A percentile compares a stretch with the other conserved stretches of the same genome.
These are phyloP conservation scores for Ceratotherium simum DNA, from an alignment of 2,113 vertebrate species.

Conservation along the genomic window DNA sequence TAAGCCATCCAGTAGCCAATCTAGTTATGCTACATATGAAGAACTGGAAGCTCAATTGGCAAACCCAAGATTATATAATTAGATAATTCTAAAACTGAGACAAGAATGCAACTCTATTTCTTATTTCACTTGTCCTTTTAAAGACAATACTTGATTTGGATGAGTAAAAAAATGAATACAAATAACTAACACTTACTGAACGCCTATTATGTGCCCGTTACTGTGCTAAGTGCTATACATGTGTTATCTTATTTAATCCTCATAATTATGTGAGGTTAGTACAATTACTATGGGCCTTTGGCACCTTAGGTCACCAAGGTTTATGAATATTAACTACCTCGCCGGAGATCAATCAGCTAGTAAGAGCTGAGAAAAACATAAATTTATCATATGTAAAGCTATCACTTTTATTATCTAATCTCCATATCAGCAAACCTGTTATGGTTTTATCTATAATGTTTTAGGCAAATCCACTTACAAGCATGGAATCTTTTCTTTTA, in stretches of 20 bases:
- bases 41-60: background rate
- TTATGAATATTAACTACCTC: constrained; percentile 26
- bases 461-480: constrained; percentile 21
- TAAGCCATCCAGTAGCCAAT: background rate
- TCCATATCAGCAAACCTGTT: background rate
- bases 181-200: background rate
- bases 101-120: background rate
- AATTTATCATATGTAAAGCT: background rate
- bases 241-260: background rate
- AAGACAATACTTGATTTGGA: constrained; percentile 28
- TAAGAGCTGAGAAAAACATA: background rate
- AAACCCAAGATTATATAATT: constrained; percentile 33
- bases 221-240: background rate
- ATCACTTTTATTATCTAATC: background rate
- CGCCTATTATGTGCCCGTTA: background rate
- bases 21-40: background rate
- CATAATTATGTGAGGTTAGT: background rate
- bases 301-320: background rate
- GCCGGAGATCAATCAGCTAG: background rate
- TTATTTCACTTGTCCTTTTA: background rate
- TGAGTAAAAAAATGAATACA: background rate
- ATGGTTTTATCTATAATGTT: constrained; percentile 19
- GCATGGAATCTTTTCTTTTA: background rate
- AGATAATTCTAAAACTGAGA: background rate
- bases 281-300: background rate